Evolutionary conservation across 1,140 invertebrate genomes (phyloP), one percentile per base, ranked within the genome.

Genomic region (Eueides isabella): DNA sequence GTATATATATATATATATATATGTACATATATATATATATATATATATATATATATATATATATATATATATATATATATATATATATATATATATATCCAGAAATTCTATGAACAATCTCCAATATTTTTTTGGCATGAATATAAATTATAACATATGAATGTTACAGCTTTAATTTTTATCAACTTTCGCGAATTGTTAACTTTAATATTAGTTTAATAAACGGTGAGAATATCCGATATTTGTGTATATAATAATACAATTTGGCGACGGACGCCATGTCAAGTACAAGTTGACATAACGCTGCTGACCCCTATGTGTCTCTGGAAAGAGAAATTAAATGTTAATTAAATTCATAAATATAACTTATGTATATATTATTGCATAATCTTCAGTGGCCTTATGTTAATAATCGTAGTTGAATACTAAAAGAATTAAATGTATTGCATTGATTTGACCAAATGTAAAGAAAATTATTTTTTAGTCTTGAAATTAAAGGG

Each of bases 311-410:
- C 65, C 71, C 77, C 78, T 85, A 86, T 78, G 78, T 81, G 41
- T 82, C 78, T 65, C 85, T 86, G 83, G 26, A 84, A 84, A 80
- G 41, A 77, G 11, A 26, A 55, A 66, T 74, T 3, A 69, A 30
- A 66, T 67, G 62, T 29, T 35, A 16, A 35, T 74, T 55, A 68
- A 19, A 7, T 41, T 66, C n/a, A n/a, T n/a, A n/a, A n/a, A n/a
- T n/a, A n/a, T n/a, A n/a, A n/a, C n/a, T n/a, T n/a, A n/a, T n/a
- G n/a, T n/a, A n/a, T n/a, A n/a, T n/a, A n/a, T n/a, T n/a, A n/a
- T n/a, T n/a, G n/a, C n/a, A n/a, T n/a, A n/a, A n/a, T n/a, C n/a
- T n/a, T n/a, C n/a, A n/a, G n/a, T n/a, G n/a, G n/a, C n/a, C n/a
- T n/a, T n/a, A n/a, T n/a, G n/a, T n/a, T n/a, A n/a, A n/a, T n/a